Base-by-base conservation (phyloP, 2,888 invertebrate genomes). In the Steinernema scapterisci region DNA sequence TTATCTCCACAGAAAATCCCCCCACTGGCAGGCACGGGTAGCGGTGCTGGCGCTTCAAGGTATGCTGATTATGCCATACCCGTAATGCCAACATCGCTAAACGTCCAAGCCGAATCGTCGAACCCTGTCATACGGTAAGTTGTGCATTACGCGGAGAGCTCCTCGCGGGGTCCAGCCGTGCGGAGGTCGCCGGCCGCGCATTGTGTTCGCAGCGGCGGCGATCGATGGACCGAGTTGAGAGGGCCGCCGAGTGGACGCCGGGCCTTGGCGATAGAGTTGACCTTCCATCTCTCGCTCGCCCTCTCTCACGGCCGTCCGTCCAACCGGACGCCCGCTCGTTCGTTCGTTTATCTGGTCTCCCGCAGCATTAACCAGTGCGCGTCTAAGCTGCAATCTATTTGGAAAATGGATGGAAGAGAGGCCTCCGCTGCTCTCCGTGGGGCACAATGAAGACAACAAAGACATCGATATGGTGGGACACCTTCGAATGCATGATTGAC, bases 71-170 rank as follows among this genome's bases (percentile, higher is more conserved):
- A 6, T 1, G 25, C 16, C 63, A 63, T 63, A 63, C 63, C 63
- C 63, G 63, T 63, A 63, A 63, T 63, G 63, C 63, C 63, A 63
- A 63, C 63, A 63, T 63, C 31, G 63, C 63, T 63, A 63, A 63
- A 27, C 63, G 63, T 31, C 27, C 63, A 31, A 3, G 16, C 31
- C 27, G 13, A 19, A 63, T 16, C 25, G 5, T 63, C 63, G 31
- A 31, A 11, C 25, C 16, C 48, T 48, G 21, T 21, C 5, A 6
- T 54, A 54, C 13, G 54, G 54, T 54, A 54, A 54, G 54, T 54
- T 16, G n/a, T 16, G 6, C 16, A 5, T 6, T 9, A 54, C 54
- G 21, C 54, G 21, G 23, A 9, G 38, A 38, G 38, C 5, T 9
- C 38, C 5, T 38, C 38, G 3, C 38, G 38, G 38, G 9, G 9